These are phyloP conservation scores for Tuta absoluta DNA, from an alignment of 2,888 invertebrate species.

Conservation along the genomic window DNA sequence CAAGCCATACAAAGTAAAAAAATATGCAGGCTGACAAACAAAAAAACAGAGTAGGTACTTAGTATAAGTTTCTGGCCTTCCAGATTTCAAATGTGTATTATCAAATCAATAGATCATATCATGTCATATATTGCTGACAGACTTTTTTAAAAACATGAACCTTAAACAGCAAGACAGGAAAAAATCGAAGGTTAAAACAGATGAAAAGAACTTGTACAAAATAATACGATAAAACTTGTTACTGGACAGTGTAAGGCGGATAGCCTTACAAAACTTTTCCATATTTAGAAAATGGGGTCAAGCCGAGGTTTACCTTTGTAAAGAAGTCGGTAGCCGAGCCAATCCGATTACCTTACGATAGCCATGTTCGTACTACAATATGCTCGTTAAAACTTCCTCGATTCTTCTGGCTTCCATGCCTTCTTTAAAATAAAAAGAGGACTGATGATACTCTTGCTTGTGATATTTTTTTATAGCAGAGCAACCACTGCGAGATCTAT, in stretches of 20 bases:
- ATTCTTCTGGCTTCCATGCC: neutral
- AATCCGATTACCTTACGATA: conserved; percentile 61
- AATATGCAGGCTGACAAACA: neutral
- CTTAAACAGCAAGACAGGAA: neutral
- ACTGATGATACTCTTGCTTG: neutral
- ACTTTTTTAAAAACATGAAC: neutral
- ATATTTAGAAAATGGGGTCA: conserved; percentile 75
- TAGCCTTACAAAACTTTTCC: conserved; percentile 69
- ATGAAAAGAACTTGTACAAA: conserved; percentile 1
- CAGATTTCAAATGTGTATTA: neutral
- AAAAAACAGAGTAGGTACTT: neutral
- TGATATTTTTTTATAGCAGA: neutral
- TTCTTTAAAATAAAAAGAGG: neutral
- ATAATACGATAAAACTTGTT: conserved; percentile 39
- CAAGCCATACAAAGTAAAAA: neutral
- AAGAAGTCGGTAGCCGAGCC: conserved; percentile 53
- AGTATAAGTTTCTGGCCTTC: neutral
- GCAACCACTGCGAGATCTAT: neutral
- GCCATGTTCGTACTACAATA: conserved; percentile 46
- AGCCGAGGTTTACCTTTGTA: conserved; percentile 59
- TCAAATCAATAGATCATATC: neutral
- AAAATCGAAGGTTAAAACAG: conserved; percentile 21
- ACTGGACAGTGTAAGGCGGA: conserved; percentile 43
- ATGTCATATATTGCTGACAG: neutral
- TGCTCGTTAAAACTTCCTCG: conserved; percentile 42